Base-by-base conservation (phyloP, 2,113 vertebrate genomes). In the Apistogramma diplotaenia region DNA sequence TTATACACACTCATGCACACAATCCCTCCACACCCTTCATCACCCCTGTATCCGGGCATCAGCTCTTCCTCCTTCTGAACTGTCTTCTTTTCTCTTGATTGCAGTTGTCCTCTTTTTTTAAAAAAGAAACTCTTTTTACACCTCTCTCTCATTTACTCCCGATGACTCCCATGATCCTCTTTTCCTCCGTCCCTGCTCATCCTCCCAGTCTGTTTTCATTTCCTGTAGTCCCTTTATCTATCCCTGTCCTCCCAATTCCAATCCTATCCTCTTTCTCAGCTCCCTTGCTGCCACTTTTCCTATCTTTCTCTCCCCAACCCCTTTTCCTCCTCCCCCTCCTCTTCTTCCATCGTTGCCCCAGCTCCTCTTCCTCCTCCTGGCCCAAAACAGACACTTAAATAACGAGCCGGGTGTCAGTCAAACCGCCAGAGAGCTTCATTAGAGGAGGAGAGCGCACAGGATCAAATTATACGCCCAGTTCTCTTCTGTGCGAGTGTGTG, bases 371-470 rank as follows among this genome's bases (percentile, higher is more conserved):
- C 57, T 82, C 83, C 81, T 85, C 84, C 60, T 31, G 75, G 84
- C 75, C 88, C 88, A 84, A 87, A 87, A 89, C 89, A 89, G 79
- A 83, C 61, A 27, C 89, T 87, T 90, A 89, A 89, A 90, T 92
- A 93, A 93, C 86, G 49, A 92, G 91, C 87, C 29, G 75, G 79
- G 89, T 92, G 93, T 93, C 93, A 94, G 89, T 94, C 91, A 92
- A 91, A 90, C 90, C 85, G 58, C 86, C 85, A 81, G 89, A 93
- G 93, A 90, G 89, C 89, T 93, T 94, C 88, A 89, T 93, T 92
- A 93, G 89, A 90, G 87, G 83, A 90, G 86, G 82, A 84, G 85
- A 92, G 89, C 81, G 27, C 88, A 86, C 84, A 86, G 89, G 89
- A 94, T 90, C 86, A 91, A 91, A 94, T 91, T 93, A 91, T 86